A percentile compares a stretch with the other conserved stretches of the same genome.
These are phyloP conservation scores for Ferrisia virgata DNA, from an alignment of 2,888 invertebrate genomes.

Conservation along the genomic window DNA sequence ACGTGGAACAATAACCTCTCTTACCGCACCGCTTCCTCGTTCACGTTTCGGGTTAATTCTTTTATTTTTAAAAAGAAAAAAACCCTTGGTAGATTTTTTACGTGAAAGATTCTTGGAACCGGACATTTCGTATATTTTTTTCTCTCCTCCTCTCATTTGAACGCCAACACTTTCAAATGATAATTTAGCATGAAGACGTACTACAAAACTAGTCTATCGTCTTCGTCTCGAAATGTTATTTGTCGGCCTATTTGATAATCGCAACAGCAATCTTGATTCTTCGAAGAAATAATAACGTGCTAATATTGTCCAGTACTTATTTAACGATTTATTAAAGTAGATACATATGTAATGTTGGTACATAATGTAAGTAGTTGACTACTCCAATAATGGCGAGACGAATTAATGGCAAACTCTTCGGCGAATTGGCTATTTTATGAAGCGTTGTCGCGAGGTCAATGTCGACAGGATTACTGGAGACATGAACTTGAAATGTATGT, in stretches of 20 bases:
- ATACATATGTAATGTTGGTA: too few species aligned
- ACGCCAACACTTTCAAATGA: not conserved
- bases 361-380: not conserved
- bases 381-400: not conserved
- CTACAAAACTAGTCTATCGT: not conserved
- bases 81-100: not conserved
- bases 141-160: too few species aligned
- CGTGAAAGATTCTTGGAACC: not conserved
- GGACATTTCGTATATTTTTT: too few species aligned
- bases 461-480: not conserved
- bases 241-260: not conserved
- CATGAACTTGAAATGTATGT: not conserved
- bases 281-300: not conserved
- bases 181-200: not conserved
- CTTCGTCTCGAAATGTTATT: not conserved
- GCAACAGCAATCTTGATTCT: not conserved
- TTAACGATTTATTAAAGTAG: not conserved
- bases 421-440: not conserved
- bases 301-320: not conserved
- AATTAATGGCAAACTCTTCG: not conserved
- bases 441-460: conserved; percentile 1
- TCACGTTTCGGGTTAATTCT: not conserved
- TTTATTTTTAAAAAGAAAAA: not conserved
- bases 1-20: not conserved
- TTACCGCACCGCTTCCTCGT: not conserved